Evolutionary conservation across 1,140 invertebrate species (phyloP).

Genomic region (Drosophila kepulauana): DNA sequence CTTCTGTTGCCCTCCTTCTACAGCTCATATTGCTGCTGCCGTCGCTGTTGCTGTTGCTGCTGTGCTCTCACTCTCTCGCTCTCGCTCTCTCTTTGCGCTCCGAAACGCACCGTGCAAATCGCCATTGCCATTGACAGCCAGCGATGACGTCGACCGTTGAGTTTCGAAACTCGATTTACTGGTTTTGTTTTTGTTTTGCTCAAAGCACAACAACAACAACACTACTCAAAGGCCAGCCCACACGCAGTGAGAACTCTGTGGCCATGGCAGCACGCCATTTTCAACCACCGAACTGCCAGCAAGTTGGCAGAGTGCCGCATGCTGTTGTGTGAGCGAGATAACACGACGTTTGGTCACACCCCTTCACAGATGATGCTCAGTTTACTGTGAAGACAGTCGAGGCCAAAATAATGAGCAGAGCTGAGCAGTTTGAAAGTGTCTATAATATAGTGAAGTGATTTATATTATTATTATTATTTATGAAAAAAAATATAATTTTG

Average conservation of each 20-base stretch:
- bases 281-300: constrained; percentile 57
- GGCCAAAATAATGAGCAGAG: constrained; percentile 34
- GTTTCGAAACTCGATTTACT: constrained; percentile 64
- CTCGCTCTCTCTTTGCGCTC: constrained; percentile 23
- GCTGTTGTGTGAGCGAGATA: constrained; percentile 37
- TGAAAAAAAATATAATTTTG: not conserved
- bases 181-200: constrained; percentile 49
- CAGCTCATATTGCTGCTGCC: constrained; percentile 12
- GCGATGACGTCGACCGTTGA: constrained; percentile 47
- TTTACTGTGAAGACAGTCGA: constrained; percentile 32
- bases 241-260: constrained; percentile 51
- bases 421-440: no score
- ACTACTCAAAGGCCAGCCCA: constrained; percentile 64
- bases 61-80: constrained; percentile 10
- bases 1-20: constrained; percentile 48
- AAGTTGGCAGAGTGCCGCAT: constrained; percentile 21
- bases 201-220: constrained; percentile 28
- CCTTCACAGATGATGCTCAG: constrained; percentile 34
- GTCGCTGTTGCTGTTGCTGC: constrained; percentile 15
- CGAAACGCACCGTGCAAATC: constrained; percentile 41
- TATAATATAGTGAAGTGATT: not conserved
- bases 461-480: no score
- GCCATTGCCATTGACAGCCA: constrained; percentile 69
- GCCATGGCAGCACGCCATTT: constrained; percentile 74
- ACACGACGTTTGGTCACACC: constrained; percentile 57